Base-by-base conservation (phyloP, 2,888 invertebrate genomes). In the Spicauda simplicius region DNA sequence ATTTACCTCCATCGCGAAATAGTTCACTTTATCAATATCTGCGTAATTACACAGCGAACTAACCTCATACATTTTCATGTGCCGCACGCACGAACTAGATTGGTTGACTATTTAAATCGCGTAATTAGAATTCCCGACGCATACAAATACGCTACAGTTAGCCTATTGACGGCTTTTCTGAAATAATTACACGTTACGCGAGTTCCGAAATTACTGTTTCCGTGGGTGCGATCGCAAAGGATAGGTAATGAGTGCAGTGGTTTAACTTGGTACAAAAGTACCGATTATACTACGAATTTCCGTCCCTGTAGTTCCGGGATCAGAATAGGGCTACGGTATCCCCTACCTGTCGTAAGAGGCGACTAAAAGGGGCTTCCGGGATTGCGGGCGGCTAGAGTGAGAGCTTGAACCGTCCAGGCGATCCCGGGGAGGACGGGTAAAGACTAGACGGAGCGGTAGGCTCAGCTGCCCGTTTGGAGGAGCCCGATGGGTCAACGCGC, bases 101-200 rank as follows among this genome's bases (percentile, higher is more conserved):
- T 52, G 67, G 67, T 67, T 61, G 67, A 67, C 62, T 68, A 63
- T 68, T 68, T 68, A 58, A 63, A 63, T 63, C 57, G 68, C 63
- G 63, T 68, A 75, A 78, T 77, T 72, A 70, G 74, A 74, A 74
- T 60, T 77, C 74, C 75, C 75, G 80, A 82, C 77, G 80, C 80
- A 80, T 83, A 82, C 82, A 86, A 87, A 86, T 84, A 83, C 76
- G 80, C 74, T 84, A 88, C 77, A 86, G 88, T 88, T 85, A 79
- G 80, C 83, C 83, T 88, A 88, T 90, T 85, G 89, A 86, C 87
- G 87, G 87, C 84, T 85, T 84, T 80, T 83, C 83, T 81, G 82
- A 89, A 90, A 90, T 91, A 91, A 92, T 91, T 91, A 90, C 81
- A 90, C 80, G 87, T 91, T 89, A 87, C 82, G 82, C 81, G 86